Conservation (phyloP, 2,797 vertebrate species). For the Apogon hyalosoma region DNA sequence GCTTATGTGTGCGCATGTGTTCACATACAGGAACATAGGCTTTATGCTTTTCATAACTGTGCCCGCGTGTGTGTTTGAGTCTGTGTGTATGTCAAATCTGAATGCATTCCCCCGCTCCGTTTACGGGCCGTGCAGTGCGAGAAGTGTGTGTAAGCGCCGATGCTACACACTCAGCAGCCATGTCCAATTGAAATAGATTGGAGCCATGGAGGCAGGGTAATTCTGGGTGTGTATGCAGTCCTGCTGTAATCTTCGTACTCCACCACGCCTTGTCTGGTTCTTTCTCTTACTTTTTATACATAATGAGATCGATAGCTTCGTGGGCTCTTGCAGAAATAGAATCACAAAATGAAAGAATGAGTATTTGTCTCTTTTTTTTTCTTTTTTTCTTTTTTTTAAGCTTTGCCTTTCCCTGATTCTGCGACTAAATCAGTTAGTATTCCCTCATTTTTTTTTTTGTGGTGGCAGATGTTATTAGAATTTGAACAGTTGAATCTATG, state of each 20-base stretch:
- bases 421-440: no score
- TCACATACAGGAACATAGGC: conserved; percentile 9
- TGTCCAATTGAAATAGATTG: conserved; percentile 83
- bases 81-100: conserved; percentile 41
- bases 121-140: conserved; percentile 49
- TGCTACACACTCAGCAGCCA: conserved; percentile 71
- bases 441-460: no score
- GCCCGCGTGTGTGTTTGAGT: conserved; percentile 3
- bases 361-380: conserved; percentile 3
- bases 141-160: conserved; percentile 56
- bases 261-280: conserved; percentile 53
- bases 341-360: conserved; percentile 39
- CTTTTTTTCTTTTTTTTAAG: no score
- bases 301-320: conserved; percentile 66
- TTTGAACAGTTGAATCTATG: no score
- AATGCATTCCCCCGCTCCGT: conserved; percentile 59
- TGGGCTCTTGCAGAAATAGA: conserved; percentile 43
- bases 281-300: conserved; percentile 57
- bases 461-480: no score
- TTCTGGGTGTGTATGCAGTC: conserved; percentile 53
- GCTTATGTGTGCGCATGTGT: conserved; percentile 13
- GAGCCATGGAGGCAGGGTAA: conserved; percentile 63
- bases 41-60: conserved; percentile 13
- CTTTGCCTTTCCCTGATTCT: no score
- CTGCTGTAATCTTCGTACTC: conserved; percentile 57